These are phyloP conservation scores for Phoenicopterus ruber DNA, from an alignment of 2,113 vertebrate species.

Conservation along the genomic window DNA sequence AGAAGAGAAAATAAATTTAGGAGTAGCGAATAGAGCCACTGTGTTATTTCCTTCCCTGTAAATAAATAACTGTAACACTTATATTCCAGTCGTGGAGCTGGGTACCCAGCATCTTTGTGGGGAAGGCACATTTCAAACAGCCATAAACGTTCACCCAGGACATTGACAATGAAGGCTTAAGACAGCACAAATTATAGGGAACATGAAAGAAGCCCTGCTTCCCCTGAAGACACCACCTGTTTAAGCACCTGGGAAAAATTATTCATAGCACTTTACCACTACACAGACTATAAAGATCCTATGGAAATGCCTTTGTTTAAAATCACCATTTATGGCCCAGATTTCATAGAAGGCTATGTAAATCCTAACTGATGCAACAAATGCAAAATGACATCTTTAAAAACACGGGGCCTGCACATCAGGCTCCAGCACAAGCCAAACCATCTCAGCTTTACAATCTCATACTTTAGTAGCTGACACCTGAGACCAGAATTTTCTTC, in stretches of 20 bases:
- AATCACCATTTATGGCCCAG: conserved; percentile 14
- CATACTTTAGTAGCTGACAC: background rate
- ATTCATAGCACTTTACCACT: conserved; percentile 44
- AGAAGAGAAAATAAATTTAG: conserved; percentile 70
- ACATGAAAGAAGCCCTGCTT: conserved; percentile 50
- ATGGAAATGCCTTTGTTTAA: conserved; percentile 55
- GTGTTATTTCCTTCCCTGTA: conserved; percentile 66
- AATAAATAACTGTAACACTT: conserved; percentile 67
- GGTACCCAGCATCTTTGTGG: conserved; percentile 44
- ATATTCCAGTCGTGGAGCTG: background rate
- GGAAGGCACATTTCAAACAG: conserved; percentile 35
- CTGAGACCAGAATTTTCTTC: background rate
- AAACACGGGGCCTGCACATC: background rate
- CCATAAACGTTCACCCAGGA: conserved; percentile 31
- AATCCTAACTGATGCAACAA: conserved; percentile 6
- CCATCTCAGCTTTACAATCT: background rate
- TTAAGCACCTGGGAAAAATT: conserved; percentile 51
- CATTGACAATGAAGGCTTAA: conserved; percentile 63
- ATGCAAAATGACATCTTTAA: background rate
- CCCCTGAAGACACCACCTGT: conserved; percentile 51
- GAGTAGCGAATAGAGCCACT: conserved; percentile 70
- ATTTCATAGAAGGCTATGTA: background rate
- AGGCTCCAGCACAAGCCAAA: background rate
- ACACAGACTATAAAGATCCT: conserved; percentile 22
- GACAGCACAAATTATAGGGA: conserved; percentile 59